Evolutionary conservation across 2,888 invertebrate species (phyloP).

Genomic region (Mongoloraphidia duomilia): DNA sequence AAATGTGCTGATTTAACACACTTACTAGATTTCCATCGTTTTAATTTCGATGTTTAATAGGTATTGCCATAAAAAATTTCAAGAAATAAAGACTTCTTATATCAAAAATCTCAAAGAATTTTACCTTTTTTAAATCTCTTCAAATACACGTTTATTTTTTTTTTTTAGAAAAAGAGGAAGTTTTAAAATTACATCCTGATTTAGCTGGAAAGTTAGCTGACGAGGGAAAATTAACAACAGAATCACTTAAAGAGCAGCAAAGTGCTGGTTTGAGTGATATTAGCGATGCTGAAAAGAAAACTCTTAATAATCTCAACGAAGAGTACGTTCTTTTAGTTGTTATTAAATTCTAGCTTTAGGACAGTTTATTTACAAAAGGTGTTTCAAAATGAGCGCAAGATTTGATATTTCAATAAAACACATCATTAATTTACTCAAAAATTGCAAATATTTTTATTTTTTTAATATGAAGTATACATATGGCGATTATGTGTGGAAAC

Average conservation of each 20-base stretch:
- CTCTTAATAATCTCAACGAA: constrained; percentile 32
- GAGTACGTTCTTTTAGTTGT: constrained; percentile 18
- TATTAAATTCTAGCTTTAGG: too few relatives aligned
- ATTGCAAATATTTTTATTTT: too few relatives aligned
- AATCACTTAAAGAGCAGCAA: constrained; percentile 42
- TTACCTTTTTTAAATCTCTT: background rate
- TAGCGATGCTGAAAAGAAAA: constrained; percentile 35
- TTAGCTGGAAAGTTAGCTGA: constrained; percentile 42
- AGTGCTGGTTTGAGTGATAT: constrained; percentile 39
- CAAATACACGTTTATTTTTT: constrained; percentile 7
- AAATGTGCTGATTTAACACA: too few relatives aligned
- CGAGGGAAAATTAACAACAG: constrained; percentile 37
- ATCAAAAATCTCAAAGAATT: background rate
- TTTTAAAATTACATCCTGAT: constrained; percentile 48
- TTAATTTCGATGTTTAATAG: too few relatives aligned
- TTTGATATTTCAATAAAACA: too few relatives aligned
- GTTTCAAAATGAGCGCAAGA: too few relatives aligned
- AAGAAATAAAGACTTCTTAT: background rate
- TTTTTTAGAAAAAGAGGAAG: constrained; percentile 36
- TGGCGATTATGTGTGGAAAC: too few relatives aligned
- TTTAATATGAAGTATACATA: too few relatives aligned
- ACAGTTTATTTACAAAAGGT: too few relatives aligned
- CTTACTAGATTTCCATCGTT: too few relatives aligned
- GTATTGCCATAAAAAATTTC: too few relatives aligned
- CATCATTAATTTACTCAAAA: too few relatives aligned